These are phyloP conservation scores for Bradypodion ventrale DNA, from an alignment of 2,797 vertebrate species.

Conservation along the genomic window DNA sequence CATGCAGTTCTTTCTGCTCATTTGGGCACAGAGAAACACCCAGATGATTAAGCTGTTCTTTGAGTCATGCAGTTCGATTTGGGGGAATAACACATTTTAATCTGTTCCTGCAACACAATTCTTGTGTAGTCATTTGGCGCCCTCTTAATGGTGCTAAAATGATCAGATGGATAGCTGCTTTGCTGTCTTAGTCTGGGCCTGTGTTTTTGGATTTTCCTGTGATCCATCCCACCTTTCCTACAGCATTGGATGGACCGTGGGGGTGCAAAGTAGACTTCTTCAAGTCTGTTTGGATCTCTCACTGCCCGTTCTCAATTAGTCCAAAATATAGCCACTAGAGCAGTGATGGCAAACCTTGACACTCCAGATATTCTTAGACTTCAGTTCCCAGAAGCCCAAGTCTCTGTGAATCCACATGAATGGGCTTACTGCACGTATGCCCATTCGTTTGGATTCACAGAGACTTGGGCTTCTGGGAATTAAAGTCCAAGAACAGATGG, in stretches of 20 bases:
- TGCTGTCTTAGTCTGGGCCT: fast-evolving
- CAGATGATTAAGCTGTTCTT: not conserved
- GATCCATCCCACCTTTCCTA: too few species aligned
- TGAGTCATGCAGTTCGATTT: conserved; percentile 65
- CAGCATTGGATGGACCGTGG: not conserved
- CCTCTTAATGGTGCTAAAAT: fast-evolving
- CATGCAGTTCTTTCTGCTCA: not conserved
- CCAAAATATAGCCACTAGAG: not conserved
- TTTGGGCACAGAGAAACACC: conserved; percentile 1
- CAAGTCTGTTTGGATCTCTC: not conserved
- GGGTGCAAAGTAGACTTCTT: not conserved
- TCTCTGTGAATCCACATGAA: too few species aligned
- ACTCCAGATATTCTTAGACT: too few species aligned
- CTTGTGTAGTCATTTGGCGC: fast-evolving
- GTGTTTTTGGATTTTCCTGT: not conserved
- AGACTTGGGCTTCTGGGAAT: too few species aligned
- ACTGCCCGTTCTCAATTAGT: not conserved
- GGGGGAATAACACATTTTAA: conserved; percentile 26
- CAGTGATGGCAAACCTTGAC: too few species aligned
- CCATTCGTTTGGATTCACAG: too few species aligned
- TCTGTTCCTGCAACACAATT: fast-evolving
- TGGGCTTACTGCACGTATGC: too few species aligned
- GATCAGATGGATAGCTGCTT: not conserved
- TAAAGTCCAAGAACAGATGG: too few species aligned
- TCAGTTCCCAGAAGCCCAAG: too few species aligned